These are phyloP conservation scores for Pedetes capensis DNA, from an alignment of 2,113 vertebrate genomes.

Conservation along the genomic window DNA sequence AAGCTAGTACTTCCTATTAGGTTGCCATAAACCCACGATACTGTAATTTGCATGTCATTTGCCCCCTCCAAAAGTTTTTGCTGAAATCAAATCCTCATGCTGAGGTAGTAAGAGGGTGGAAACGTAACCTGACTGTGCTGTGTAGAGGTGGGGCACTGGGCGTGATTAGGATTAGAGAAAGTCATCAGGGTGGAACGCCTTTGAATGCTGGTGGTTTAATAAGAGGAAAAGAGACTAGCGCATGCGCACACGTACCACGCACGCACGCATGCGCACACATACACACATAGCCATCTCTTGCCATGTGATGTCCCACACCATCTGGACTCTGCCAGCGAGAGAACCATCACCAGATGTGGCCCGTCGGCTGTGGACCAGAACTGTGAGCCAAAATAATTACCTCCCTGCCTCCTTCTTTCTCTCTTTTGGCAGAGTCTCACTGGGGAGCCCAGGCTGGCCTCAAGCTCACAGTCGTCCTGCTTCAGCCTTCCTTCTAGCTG, in stretches of 20 bases:
- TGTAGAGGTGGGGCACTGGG: background rate
- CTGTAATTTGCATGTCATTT: background rate
- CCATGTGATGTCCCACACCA: background rate
- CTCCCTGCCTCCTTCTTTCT: background rate
- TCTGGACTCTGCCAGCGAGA: background rate
- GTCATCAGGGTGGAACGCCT: background rate
- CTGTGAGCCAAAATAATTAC: background rate
- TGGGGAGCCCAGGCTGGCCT: background rate
- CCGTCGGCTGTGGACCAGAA: background rate
- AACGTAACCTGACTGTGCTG: background rate
- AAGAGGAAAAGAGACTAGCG: background rate
- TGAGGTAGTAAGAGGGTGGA: background rate
- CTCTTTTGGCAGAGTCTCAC: background rate
- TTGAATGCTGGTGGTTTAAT: background rate
- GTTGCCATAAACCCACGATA: background rate
- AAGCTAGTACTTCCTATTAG: background rate
- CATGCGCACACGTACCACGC: background rate
- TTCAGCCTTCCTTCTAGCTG: background rate
- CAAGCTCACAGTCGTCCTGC: background rate
- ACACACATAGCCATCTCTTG: background rate
- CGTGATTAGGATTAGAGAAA: background rate
- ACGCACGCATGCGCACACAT: too few species aligned
- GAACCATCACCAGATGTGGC: background rate
- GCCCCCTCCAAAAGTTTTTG: background rate
- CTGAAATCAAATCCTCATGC: background rate